These are phyloP conservation scores for Lethrus apterus DNA, from an alignment of 1,140 invertebrate genomes.

Conservation along the genomic window DNA sequence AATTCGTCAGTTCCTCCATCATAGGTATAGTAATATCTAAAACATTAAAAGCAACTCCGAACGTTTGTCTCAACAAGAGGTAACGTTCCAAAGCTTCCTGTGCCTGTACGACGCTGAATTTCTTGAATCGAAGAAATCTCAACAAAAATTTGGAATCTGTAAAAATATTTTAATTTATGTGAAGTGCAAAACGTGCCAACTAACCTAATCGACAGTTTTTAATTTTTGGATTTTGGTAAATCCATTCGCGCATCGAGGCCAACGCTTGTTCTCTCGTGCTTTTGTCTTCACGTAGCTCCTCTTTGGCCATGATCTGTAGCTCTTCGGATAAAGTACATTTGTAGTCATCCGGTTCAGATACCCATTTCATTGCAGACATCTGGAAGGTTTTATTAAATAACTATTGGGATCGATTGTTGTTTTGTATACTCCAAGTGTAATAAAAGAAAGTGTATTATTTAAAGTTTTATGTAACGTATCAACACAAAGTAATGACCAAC, in stretches of 20 bases:
- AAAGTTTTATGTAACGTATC: no score
- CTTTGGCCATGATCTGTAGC: slow-evolving; percentile 54
- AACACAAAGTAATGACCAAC: no score
- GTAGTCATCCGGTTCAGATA: slow-evolving; percentile 55
- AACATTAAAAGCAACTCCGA: slow-evolving; percentile 61
- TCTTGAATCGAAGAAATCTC: slow-evolving; percentile 72
- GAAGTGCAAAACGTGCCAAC: slow-evolving; percentile 2
- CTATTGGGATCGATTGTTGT: no score
- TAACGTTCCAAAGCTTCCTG: slow-evolving; percentile 76
- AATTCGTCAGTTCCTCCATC: slow-evolving; percentile 61
- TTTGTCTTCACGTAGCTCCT: slow-evolving; percentile 63
- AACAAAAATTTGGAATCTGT: slow-evolving; percentile 68
- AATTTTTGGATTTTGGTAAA: slow-evolving; percentile 63
- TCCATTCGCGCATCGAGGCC: slow-evolving; percentile 60
- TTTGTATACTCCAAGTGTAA: no score
- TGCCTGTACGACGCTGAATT: slow-evolving; percentile 74
- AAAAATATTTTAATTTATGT: slow-evolving; percentile 18
- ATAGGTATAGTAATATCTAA: slow-evolving; percentile 62
- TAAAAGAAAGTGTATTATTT: no score
- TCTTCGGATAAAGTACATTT: slow-evolving; percentile 51
- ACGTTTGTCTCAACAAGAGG: slow-evolving; percentile 67
- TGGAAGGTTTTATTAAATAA: no score
- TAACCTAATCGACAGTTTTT: slow-evolving; percentile 61
- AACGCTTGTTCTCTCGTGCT: slow-evolving; percentile 57
- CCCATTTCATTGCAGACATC: slow-evolving; percentile 32